These are phyloP conservation scores for Coilia nasus DNA, from an alignment of 2,797 vertebrate genomes.

Conservation along the genomic window DNA sequence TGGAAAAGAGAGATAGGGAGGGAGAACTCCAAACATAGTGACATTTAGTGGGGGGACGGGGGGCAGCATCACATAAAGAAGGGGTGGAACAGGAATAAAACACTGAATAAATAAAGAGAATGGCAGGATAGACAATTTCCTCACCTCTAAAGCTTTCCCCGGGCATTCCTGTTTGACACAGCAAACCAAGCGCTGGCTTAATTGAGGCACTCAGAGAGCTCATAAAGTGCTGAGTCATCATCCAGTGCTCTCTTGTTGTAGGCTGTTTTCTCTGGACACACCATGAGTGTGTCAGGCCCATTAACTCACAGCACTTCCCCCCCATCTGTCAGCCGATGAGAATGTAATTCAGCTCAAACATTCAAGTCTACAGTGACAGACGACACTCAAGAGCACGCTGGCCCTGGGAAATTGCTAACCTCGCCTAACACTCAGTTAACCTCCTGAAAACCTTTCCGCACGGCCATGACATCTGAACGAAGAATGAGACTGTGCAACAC, in stretches of 20 bases:
- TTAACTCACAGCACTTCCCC: constrained; percentile 46
- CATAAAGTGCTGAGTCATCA: constrained; percentile 3
- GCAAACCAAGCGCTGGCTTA: background rate
- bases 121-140: background rate
- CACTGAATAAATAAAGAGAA: no score
- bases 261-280: constrained; percentile 39
- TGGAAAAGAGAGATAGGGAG: no score
- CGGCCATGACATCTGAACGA: constrained; percentile 30
- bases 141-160: background rate
- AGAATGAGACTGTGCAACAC: background rate
- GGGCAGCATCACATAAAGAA: no score
- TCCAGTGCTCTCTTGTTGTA: background rate
- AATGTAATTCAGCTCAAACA: constrained; percentile 50
- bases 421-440: constrained; percentile 49
- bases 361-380: background rate
- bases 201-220: background rate
- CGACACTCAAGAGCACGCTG: no score
- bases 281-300: constrained; percentile 42
- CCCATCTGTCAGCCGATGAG: constrained; percentile 51
- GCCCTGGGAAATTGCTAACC: constrained; percentile 9
- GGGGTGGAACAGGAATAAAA: no score
- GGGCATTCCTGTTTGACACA: background rate
- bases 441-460: constrained; percentile 43
- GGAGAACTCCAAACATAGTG: no score
- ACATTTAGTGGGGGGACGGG: no score